Base-by-base conservation (phyloP, 2,797 vertebrate genomes). In the Sebastes glaucus region DNA sequence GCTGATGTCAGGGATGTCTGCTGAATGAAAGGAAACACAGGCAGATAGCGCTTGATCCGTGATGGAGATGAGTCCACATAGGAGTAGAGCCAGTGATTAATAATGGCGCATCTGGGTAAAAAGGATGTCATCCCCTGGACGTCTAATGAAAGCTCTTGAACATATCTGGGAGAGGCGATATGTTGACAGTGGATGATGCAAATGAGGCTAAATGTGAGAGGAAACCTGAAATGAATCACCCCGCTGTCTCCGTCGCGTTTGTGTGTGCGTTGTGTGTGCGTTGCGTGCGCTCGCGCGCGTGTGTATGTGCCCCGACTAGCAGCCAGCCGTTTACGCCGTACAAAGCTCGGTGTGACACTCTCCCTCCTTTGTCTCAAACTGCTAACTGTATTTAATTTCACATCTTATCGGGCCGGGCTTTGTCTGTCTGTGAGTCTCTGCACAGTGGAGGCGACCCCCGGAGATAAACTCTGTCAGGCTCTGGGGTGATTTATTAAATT, bases 391-490 rank as follows among this genome's bases (percentile, higher is more conserved):
- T 96, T 96, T 96, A 95, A 96, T 97, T 97, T 94, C 92, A 84
- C 83, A 92, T 95, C 96, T 96, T 96, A 94, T 97, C 96, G 80
- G 89, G 84, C 94, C 84, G 59, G 83, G 90, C 96, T 95, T 96
- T 96, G 93, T 96, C 93, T 96, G 94, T 95, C 95, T 96, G 86
- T 93, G 90, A 93, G 91, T 95, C 94, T 93, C 95, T 87, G 93
- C 94, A 91, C 88, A 95, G 93, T 94, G 91, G 87, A 92, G 92
- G 93, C 95, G 96, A 96, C 95, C 97, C 94, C 95, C 90, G 91
- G 96, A 96, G 96, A 97, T 97, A 96, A 95, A 93, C 94, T 96
- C 94, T 97, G 96, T 97, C 96, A 96, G 95, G 95, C 97, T 95
- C 94, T 91, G 88, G 92, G 95, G 96, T 97, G 96, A 95, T 96